A percentile compares a stretch with the other conserved stretches of the same genome.
Conservation (phyloP, 2,113 vertebrate genomes). For the Reinhardtius hippoglossoides region DNA sequence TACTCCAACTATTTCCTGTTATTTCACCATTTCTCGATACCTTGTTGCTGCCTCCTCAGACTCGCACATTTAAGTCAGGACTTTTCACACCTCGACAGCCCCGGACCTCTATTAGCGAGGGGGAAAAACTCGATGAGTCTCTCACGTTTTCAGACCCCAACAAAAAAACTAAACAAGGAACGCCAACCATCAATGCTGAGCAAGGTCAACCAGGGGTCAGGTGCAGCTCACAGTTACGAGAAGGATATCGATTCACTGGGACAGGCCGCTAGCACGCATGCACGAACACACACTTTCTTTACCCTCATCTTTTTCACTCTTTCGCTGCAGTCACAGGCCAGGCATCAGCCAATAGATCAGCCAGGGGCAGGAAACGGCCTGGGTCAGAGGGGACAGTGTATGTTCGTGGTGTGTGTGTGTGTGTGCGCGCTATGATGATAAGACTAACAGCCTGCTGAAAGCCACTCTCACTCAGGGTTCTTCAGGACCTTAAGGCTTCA, state of each 20-base stretch:
- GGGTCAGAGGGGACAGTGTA: conserved; percentile 73
- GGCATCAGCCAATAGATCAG: conserved; percentile 81
- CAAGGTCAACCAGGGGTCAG: conserved; percentile 79
- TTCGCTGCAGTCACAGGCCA: conserved; percentile 72
- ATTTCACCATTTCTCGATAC: conserved; percentile 18
- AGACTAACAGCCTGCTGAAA: conserved; percentile 78
- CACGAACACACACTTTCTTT: conserved; percentile 40
- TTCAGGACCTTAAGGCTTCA: conserved; percentile 64
- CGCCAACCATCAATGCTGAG: conserved; percentile 64
- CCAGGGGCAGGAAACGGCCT: conserved; percentile 77
- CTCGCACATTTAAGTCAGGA: conserved; percentile 44
- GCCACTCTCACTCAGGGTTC: conserved; percentile 61
- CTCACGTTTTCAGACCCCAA: conserved; percentile 66
- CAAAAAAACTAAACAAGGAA: conserved; percentile 17
- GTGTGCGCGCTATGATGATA: conserved; percentile 64
- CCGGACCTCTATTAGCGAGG: conserved; percentile 62
- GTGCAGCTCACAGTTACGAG: conserved; percentile 80
- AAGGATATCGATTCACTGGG: conserved; percentile 81
- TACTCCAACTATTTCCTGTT: conserved; percentile 31
- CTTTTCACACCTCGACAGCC: conserved; percentile 49
- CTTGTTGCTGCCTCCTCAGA: conserved; percentile 15
- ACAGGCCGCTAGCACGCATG: conserved; percentile 61
- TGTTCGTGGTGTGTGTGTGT: conserved; percentile 39
- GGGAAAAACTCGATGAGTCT: conserved; percentile 67
- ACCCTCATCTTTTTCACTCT: conserved; percentile 55